Percentiles rank a stretch among this genome's conserved stretches.
Evolutionary conservation across 2,888 invertebrate species (phyloP).

Genomic region (Quadroppia sp.): DNA sequence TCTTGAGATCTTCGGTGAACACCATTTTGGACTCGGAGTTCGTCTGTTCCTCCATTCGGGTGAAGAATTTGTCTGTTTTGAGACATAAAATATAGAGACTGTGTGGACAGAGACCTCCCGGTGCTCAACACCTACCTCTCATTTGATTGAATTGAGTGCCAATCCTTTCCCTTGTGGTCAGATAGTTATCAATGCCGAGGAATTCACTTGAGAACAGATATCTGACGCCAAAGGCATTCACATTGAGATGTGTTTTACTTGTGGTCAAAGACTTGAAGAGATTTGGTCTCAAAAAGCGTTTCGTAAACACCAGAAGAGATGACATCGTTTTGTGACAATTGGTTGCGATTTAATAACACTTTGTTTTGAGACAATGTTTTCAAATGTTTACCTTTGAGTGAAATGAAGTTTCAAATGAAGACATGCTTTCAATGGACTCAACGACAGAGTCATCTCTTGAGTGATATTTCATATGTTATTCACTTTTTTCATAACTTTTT

Average conservation of each 20-base stretch:
- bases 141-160: slow-evolving; percentile 47
- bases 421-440: too few species aligned
- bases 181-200: slow-evolving; percentile 49
- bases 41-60: slow-evolving; percentile 66
- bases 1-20: slow-evolving; percentile 79
- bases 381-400: too few species aligned
- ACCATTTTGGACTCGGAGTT: slow-evolving; percentile 61
- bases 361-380: too few species aligned
- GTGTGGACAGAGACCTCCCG: too few species aligned
- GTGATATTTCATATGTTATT: too few species aligned
- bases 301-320: neutral
- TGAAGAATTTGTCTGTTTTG: slow-evolving; percentile 61
- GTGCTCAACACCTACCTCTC: slow-evolving; percentile 47
- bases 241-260: neutral
- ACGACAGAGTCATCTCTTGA: too few species aligned
- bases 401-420: too few species aligned
- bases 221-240: slow-evolving; percentile 17
- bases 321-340: too few species aligned
- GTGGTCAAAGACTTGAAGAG: neutral
- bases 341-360: too few species aligned
- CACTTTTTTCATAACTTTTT: too few species aligned
- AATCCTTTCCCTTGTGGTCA: slow-evolving; percentile 48
- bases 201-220: slow-evolving; percentile 49
- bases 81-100: slow-evolving; percentile 52
- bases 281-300: slow-evolving; percentile 1